These are phyloP conservation scores for Poicephalus meyeri DNA, from an alignment of 2,113 vertebrate species.

Conservation along the genomic window DNA sequence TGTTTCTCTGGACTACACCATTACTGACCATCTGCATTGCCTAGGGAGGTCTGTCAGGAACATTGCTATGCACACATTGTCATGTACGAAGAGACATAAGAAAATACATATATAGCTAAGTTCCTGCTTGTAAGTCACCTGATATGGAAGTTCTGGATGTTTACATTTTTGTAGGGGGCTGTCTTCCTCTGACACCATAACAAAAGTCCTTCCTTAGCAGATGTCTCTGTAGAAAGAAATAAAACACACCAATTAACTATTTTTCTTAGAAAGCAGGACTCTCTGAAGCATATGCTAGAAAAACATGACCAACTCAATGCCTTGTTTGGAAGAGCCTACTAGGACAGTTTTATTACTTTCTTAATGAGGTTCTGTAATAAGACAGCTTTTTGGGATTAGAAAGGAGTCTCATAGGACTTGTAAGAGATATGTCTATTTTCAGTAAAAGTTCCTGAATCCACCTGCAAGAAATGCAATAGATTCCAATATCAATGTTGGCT, in stretches of 20 bases:
- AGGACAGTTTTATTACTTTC: not conserved
- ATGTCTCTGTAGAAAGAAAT: conserved; percentile 85
- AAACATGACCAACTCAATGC: not conserved
- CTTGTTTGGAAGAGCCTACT: not conserved
- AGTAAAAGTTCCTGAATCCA: not conserved
- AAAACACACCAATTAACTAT: not conserved
- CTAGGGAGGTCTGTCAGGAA: not conserved
- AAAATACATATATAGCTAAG: not conserved
- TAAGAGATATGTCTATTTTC: not conserved
- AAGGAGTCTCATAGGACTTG: not conserved
- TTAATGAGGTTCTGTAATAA: not conserved
- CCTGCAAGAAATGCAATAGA: not conserved
- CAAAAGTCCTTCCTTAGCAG: conserved; percentile 97
- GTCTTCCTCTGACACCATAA: conserved; percentile 99
- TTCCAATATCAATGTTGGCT: not conserved
- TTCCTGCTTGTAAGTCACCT: conserved; percentile 77
- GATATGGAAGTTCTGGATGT: conserved; percentile 99
- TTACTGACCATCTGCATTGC: not conserved
- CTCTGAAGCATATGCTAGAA: not conserved
- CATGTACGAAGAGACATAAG: not conserved
- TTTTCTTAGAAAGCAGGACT: not conserved
- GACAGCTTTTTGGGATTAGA: not conserved
- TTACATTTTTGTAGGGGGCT: conserved; percentile 98
- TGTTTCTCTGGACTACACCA: not conserved
- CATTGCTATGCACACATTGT: not conserved